Conservation (phyloP, 2,113 vertebrate species). For the Pelobates fuscus region DNA sequence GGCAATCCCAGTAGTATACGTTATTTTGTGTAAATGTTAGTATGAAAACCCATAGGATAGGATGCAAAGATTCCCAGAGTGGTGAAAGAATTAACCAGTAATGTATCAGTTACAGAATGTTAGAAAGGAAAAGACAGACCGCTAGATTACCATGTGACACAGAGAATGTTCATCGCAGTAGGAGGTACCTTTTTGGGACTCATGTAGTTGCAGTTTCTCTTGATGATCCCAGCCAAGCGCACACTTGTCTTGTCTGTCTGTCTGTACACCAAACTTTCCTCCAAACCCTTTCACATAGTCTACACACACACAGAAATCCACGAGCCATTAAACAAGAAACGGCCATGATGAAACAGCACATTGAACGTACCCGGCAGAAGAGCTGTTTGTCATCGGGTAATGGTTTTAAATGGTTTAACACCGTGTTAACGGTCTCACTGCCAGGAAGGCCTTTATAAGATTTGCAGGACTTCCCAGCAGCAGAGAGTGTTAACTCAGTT, state of each 20-base stretch:
- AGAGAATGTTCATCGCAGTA: not conserved
- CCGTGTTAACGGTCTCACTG: not conserved
- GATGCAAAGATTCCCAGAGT: not conserved
- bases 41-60: too few species aligned
- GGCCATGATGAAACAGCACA: conserved; percentile 10
- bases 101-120: not conserved
- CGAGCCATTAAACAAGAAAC: conserved; percentile 37
- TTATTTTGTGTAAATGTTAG: too few species aligned
- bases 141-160: not conserved
- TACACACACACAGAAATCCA: conserved; percentile 59
- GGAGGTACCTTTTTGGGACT: conserved; percentile 91
- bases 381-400: not conserved
- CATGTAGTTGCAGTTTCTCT: conserved; percentile 92
- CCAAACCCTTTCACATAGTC: conserved; percentile 96
- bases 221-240: conserved; percentile 97
- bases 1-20: too few species aligned
- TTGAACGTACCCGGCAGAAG: not conserved
- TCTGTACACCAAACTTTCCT: conserved; percentile 96
- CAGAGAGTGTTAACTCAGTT: not conserved
- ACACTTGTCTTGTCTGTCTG: conserved; percentile 93
- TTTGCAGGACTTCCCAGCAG: not conserved
- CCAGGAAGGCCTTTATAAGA: too few species aligned
- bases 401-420: not conserved
- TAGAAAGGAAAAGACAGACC: not conserved
- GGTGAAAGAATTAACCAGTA: not conserved